These are phyloP conservation scores for Paramormyrops kingsleyae DNA, from an alignment of 2,113 vertebrate genomes.

Conservation along the genomic window DNA sequence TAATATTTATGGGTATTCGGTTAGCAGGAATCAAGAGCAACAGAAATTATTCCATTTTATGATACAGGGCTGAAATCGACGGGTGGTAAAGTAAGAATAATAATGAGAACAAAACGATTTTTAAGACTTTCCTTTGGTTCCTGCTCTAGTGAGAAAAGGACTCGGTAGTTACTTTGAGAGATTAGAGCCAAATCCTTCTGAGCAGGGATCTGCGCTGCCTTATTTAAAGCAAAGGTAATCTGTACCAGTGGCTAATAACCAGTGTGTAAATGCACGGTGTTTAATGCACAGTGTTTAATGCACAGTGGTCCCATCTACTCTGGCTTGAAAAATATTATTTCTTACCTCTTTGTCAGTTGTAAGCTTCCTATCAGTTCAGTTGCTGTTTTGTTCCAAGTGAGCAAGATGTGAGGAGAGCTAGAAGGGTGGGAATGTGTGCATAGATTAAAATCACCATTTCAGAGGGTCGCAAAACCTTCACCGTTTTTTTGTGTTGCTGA, in stretches of 20 bases:
- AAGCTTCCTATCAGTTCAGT: background rate
- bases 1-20: background rate
- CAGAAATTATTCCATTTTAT: background rate
- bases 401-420: background rate
- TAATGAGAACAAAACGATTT: background rate
- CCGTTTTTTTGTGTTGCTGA: background rate
- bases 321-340: background rate
- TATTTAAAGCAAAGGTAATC: background rate
- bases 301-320: background rate
- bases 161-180: background rate
- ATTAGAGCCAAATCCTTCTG: background rate
- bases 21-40: background rate
- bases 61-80: background rate
- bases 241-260: background rate
- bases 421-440: background rate
- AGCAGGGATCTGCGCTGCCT: background rate
- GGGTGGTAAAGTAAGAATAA: background rate
- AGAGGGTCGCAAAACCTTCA: background rate
- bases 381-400: background rate
- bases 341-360: background rate
- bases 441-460: background rate
- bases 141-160: background rate
- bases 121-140: background rate
- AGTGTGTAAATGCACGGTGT: background rate
- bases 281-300: background rate